These are phyloP conservation scores for Colius striatus DNA, from an alignment of 2,113 vertebrate genomes.

Conservation along the genomic window DNA sequence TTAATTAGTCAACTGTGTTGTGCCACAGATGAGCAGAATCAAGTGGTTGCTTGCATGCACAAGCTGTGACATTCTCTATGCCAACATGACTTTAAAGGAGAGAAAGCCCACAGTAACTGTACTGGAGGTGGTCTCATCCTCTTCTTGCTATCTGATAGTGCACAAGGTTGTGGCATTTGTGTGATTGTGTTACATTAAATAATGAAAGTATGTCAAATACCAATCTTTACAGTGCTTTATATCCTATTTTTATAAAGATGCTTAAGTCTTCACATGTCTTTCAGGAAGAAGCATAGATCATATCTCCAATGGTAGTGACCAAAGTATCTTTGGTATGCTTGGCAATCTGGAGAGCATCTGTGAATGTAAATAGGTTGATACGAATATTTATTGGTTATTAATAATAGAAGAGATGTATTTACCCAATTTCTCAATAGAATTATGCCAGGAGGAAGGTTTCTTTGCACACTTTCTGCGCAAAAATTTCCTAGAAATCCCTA, in stretches of 20 bases:
- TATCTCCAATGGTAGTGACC: not conserved
- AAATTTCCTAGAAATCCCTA: not conserved
- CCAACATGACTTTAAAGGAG: not conserved
- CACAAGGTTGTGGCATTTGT: not conserved
- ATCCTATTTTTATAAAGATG: not conserved
- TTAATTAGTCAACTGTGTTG: slow-evolving; percentile 54
- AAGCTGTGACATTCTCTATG: slow-evolving; percentile 40
- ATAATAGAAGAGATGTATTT: not conserved
- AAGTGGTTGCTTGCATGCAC: not conserved
- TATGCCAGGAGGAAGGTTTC: not conserved
- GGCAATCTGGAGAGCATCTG: not conserved
- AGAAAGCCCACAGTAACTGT: not conserved
- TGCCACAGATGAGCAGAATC: slow-evolving; percentile 41
- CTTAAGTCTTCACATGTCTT: not conserved
- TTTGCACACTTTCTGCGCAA: not conserved
- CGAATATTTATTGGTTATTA: not conserved
- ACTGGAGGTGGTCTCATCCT: not conserved
- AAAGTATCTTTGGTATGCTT: not conserved
- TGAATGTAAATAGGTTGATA: not conserved
- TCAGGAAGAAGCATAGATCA: not conserved
- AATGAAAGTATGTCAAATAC: not conserved
- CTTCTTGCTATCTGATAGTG: not conserved
- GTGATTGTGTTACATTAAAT: not conserved
- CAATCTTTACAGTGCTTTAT: not conserved
- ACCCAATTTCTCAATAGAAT: not conserved